These are phyloP conservation scores for Tympanoctomys barrerae DNA, from an alignment of 2,797 vertebrate species.

Conservation along the genomic window DNA sequence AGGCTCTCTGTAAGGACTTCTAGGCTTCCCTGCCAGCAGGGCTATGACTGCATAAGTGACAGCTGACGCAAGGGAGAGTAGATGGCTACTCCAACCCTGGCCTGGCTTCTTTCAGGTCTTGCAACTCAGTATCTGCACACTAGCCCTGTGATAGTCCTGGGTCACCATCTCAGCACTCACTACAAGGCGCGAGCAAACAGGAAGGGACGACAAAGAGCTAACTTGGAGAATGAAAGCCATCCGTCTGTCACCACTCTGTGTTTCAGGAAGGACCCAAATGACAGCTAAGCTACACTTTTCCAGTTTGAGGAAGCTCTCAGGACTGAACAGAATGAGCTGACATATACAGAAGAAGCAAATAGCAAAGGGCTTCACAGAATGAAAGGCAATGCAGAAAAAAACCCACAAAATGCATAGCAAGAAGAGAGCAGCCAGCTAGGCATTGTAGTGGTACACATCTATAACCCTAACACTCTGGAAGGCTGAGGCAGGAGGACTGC, in stretches of 20 bases:
- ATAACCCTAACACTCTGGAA: not conserved
- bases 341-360: not conserved
- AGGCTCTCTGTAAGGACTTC: not conserved
- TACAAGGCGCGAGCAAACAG: fast-evolving
- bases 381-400: not conserved
- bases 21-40: not conserved
- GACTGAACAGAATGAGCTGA: not conserved
- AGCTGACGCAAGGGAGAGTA: not conserved
- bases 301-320: not conserved
- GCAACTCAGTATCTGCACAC: not conserved
- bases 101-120: not conserved
- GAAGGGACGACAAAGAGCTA: not conserved
- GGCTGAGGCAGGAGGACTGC: not conserved
- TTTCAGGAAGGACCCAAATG: not conserved
- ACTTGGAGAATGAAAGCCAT: not conserved
- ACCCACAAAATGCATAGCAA: fast-evolving
- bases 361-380: not conserved
- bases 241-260: not conserved
- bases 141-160: not conserved
- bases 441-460: not conserved
- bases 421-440: not conserved
- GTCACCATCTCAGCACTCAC: not conserved
- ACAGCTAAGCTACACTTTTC: not conserved
- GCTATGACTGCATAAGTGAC: not conserved
- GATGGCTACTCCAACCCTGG: not conserved